Conservation (phyloP, 2,888 invertebrate genomes). For the Teinopalpus imperialis region DNA sequence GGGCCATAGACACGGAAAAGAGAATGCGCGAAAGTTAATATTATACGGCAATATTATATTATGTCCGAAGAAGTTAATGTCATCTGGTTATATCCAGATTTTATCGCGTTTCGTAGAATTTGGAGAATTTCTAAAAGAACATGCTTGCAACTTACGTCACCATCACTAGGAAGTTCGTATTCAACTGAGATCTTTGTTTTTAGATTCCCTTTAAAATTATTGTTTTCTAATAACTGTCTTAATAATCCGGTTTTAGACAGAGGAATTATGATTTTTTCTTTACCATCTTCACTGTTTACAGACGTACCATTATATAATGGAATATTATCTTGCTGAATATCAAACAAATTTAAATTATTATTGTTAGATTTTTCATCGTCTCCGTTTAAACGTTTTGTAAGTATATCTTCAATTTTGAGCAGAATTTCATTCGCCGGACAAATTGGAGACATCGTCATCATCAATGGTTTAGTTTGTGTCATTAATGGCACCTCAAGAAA, state of each 20-base stretch:
- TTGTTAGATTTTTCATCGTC: not conserved
- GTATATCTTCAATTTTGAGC: constrained; percentile 16
- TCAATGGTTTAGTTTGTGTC: too few species aligned
- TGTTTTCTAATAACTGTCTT: constrained; percentile 2
- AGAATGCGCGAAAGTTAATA: too few species aligned
- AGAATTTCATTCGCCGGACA: constrained; percentile 16
- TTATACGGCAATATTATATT: too few species aligned
- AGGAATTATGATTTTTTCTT: constrained; percentile 3
- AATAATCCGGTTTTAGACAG: not conserved
- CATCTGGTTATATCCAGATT: too few species aligned
- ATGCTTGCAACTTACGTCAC: constrained; percentile 8
- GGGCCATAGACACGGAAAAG: too few species aligned
- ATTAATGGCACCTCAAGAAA: too few species aligned
- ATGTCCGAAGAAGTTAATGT: too few species aligned
- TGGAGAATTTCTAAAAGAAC: constrained; percentile 10
- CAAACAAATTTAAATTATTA: not conserved
- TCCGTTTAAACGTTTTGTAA: constrained; percentile 1
- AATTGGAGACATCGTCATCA: not conserved
- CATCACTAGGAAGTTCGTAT: constrained; percentile 13
- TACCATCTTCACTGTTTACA: not conserved
- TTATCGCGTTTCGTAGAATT: constrained; percentile 10
- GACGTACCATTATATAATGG: not conserved
- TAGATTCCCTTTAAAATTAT: not conserved
- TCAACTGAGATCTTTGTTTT: constrained; percentile 18
- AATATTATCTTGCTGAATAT: not conserved